These are phyloP conservation scores for Bombycilla garrulus DNA, from an alignment of 2,113 vertebrate species.

Conservation along the genomic window DNA sequence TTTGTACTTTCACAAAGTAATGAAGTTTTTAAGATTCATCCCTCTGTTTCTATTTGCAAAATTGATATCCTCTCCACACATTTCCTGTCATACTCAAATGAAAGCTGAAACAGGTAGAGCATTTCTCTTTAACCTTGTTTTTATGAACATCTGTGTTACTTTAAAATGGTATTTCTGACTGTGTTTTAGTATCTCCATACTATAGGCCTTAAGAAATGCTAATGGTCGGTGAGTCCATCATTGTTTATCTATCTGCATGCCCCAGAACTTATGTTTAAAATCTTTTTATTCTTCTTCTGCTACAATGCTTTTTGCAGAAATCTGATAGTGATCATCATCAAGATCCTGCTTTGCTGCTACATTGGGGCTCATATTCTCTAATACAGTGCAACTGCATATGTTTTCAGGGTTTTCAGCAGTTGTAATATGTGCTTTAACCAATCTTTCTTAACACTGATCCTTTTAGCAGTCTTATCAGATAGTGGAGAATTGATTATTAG, in stretches of 20 bases:
- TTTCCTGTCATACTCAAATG: not conserved
- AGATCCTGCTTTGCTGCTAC: not conserved
- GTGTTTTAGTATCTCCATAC: not conserved
- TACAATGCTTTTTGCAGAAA: not conserved
- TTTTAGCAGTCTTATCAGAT: not conserved
- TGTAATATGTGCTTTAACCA: not conserved
- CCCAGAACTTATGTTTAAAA: not conserved
- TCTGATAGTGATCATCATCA: not conserved
- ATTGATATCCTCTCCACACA: not conserved
- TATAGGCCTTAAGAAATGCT: not conserved
- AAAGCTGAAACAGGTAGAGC: not conserved
- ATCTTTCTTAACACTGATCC: not conserved
- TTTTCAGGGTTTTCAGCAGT: not conserved
- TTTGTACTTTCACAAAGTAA: not conserved
- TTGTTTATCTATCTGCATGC: not conserved
- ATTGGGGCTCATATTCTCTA: not conserved
- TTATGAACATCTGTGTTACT: not conserved
- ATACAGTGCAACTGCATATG: not conserved
- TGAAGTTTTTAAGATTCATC: not conserved
- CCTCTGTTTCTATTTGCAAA: not conserved
- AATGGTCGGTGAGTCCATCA: not conserved
- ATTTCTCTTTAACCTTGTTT: not conserved
- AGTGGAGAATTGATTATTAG: not conserved
- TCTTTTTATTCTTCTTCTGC: not conserved
- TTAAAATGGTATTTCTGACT: not conserved